A percentile compares a stretch with the other conserved stretches of the same genome.
phyloP scores from a whole-genome alignment of 2,888 invertebrate species.

The Andrena trimmerana region DNA sequence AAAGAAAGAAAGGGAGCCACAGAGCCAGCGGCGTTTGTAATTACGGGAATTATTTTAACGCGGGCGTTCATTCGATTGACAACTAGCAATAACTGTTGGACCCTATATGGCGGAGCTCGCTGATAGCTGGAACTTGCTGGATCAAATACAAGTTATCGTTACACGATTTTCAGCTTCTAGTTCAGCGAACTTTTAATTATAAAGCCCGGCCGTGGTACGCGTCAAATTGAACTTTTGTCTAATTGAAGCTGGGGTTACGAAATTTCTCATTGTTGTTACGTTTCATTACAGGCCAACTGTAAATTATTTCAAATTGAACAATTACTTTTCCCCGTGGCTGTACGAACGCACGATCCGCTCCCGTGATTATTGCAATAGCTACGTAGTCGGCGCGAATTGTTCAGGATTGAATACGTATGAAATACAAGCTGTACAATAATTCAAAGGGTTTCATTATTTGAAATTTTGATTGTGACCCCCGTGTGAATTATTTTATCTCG shows the following conservation, averaged over 20 bases:
- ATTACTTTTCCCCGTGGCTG: neutral
- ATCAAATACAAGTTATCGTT: neutral
- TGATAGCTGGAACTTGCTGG: neutral
- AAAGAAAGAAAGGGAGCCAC: no score
- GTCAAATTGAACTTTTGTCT: neutral
- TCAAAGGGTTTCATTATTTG: no score
- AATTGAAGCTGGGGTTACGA: neutral
- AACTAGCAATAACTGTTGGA: neutral
- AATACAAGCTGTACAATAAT: no score
- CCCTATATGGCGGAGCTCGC: neutral
- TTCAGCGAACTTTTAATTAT: neutral
- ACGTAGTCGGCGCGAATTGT: neutral
- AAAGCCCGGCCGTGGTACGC: neutral
- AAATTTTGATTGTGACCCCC: no score
- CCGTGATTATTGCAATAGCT: neutral
- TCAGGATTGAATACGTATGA: no score
- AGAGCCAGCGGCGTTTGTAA: neutral
- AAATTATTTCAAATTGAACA: conserved; percentile 10
- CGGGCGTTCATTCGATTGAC: conserved; percentile 3
- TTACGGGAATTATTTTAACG: neutral
- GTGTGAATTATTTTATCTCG: no score
- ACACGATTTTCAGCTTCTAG: neutral
- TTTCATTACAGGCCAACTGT: neutral
- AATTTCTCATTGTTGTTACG: conserved; percentile 1
- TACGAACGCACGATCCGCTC: neutral